A percentile compares a stretch with the other conserved stretches of the same genome.
Evolutionary conservation across 2,113 vertebrate genomes (phyloP).

Genomic region (Callocephalon fimbriatum): DNA sequence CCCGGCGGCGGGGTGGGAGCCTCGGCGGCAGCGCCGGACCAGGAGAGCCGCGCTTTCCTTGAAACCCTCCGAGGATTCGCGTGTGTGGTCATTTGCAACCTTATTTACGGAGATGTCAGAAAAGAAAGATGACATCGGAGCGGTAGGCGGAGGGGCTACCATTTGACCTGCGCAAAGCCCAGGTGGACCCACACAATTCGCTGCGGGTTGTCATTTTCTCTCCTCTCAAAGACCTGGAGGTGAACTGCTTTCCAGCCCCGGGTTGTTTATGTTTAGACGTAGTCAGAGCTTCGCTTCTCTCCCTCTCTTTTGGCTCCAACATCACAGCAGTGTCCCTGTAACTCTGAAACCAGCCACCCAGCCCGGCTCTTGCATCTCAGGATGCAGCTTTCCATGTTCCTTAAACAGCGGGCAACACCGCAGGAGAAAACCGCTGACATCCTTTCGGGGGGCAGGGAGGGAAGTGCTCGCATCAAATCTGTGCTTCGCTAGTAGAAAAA

Average conservation of each 20-base stretch:
- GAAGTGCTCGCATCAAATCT: background rate
- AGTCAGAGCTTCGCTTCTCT: constrained; percentile 75
- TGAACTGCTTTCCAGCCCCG: constrained; percentile 85
- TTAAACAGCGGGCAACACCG: background rate
- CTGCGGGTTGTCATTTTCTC: constrained; percentile 69
- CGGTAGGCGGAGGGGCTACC: background rate
- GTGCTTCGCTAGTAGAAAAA: background rate
- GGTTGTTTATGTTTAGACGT: constrained; percentile 80
- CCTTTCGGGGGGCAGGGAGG: constrained; percentile 25
- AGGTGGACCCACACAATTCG: constrained; percentile 71
- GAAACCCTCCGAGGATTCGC: background rate
- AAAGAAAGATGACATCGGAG: constrained; percentile 31
- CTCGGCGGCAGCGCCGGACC: background rate
- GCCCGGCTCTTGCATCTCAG: constrained; percentile 27
- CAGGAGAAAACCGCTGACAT: constrained; percentile 19
- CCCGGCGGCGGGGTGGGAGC: background rate
- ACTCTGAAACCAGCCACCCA: background rate
- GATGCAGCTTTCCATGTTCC: constrained; percentile 38
- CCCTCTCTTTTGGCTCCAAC: constrained; percentile 69
- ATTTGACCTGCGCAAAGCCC: constrained; percentile 61
- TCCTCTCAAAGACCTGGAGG: constrained; percentile 83
- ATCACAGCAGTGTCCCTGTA: constrained; percentile 40
- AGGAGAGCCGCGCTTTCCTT: background rate
- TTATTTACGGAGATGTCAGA: constrained; percentile 34
- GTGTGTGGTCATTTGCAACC: background rate